Base-by-base conservation (phyloP, 2,797 vertebrate genomes). In the Ceyx erithaca region DNA sequence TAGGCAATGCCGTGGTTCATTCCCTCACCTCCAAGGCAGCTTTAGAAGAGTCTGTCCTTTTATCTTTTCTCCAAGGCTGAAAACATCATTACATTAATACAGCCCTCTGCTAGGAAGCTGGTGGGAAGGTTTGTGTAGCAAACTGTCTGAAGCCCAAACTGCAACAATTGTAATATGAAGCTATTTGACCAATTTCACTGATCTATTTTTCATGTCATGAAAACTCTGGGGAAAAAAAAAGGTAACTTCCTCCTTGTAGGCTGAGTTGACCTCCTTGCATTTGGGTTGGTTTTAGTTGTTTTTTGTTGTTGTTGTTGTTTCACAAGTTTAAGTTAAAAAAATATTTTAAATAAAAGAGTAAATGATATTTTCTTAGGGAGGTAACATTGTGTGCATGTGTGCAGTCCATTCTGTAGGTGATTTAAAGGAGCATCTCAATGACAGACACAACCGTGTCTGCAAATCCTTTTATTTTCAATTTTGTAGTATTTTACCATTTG, bases 1-100 rank as follows among this genome's bases (percentile, higher is more conserved):
- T 80, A 8, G 61, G 6, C 62, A 43, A 1, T 43, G 30, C 23
- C 6, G 0, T 40, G 26, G 26, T 85, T 75, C 2, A 1, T 41
- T 82, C 33, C 69, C 69, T 62, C 52, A 62, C 37, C 58, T 69
- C 0, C 0, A 59, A 93, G 51, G 28, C 14, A 14, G 35, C 81
- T 72, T 51, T 51, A 79, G 72, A 51, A 87, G 77, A 83, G 30
- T 49, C 41, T 57, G 12, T 6, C 20, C 35, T 26, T 61, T 15
- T 51, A 4, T 64, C n/a, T 85, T 83, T 91, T 73, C 54, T 75
- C n/a, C 10, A 28, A 51, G 72, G 28, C 62, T 83, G 68, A 78
- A 68, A 78, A 16, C 6, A 2, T 70, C 15, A 73, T 73, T 77
- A 67, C 7, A 3, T 76, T 61, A 68, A n/a, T 59, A 43, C 75